Evolutionary conservation across 2,113 vertebrate genomes (phyloP).

Genomic region (Alces alces): DNA sequence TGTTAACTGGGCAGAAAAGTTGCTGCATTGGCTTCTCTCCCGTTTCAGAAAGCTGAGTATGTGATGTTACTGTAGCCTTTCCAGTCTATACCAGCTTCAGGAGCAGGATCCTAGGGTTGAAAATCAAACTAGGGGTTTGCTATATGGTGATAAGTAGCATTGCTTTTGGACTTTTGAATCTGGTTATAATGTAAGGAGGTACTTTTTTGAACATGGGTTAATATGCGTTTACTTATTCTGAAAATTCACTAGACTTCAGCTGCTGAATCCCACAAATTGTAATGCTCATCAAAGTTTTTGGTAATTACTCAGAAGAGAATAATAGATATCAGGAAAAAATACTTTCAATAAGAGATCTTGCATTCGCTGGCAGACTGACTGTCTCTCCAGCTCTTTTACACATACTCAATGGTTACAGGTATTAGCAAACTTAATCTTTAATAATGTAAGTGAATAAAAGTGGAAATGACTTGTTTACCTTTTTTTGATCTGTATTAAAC

Average conservation of each 20-base stretch:
- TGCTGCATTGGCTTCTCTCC: constrained; percentile 46
- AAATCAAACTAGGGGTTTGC: neutral
- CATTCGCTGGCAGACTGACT: neutral
- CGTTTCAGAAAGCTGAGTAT: constrained; percentile 44
- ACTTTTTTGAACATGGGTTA: constrained; percentile 43
- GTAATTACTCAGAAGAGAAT: constrained; percentile 34
- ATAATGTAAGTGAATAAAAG: constrained; percentile 6
- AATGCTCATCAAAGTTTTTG: constrained; percentile 58
- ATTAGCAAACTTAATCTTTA: neutral
- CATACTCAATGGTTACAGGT: neutral
- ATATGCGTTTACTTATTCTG: constrained; percentile 45
- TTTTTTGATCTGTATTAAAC: constrained; percentile 23
- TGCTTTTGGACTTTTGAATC: neutral
- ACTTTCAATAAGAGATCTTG: neutral
- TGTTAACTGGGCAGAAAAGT: constrained; percentile 45
- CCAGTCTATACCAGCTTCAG: neutral
- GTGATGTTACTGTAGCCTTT: constrained; percentile 59
- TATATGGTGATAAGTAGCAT: neutral
- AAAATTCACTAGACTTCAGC: constrained; percentile 13
- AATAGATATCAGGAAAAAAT: neutral
- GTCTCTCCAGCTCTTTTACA: neutral
- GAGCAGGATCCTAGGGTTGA: constrained; percentile 16
- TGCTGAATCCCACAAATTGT: constrained; percentile 26
- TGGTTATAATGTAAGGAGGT: neutral
- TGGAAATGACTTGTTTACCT: neutral